These are phyloP conservation scores for Sesamia inferens DNA, from an alignment of 2,888 invertebrate genomes.

Conservation along the genomic window DNA sequence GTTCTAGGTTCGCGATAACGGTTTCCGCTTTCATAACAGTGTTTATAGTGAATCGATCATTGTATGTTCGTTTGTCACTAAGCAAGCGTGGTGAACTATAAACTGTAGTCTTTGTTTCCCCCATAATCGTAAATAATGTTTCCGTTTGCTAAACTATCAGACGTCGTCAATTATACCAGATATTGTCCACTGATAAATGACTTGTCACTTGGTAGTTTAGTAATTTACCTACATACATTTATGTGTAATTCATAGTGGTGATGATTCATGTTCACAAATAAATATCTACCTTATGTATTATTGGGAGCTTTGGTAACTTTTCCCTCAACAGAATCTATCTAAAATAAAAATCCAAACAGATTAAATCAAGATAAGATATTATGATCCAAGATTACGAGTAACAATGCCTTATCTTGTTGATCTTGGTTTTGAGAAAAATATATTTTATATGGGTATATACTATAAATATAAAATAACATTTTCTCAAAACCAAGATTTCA, in stretches of 20 bases:
- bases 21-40: conserved; percentile 62
- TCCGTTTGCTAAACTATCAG: conserved; percentile 34
- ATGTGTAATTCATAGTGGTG: background rate
- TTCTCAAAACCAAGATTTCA: background rate
- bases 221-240: background rate
- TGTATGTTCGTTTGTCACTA: conserved; percentile 57
- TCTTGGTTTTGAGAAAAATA: no score
- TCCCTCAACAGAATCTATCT: background rate
- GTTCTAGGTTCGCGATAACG: conserved; percentile 56
- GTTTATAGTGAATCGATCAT: conserved; percentile 61
- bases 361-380: conserved; percentile 1
- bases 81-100: conserved; percentile 52
- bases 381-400: conserved; percentile 3
- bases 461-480: conserved; percentile 1
- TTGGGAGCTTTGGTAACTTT: background rate
- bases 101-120: conserved; percentile 57
- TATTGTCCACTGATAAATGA: conserved; percentile 3
- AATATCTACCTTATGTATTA: background rate
- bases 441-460: no score
- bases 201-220: background rate
- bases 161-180: conserved; percentile 27
- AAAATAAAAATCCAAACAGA: background rate
- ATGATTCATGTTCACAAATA: conserved; percentile 1
- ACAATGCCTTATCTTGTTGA: conserved; percentile 8
- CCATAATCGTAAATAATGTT: conserved; percentile 45